Evolutionary conservation across 2,888 invertebrate species (phyloP).

Genomic region (Diarsia brunnea): DNA sequence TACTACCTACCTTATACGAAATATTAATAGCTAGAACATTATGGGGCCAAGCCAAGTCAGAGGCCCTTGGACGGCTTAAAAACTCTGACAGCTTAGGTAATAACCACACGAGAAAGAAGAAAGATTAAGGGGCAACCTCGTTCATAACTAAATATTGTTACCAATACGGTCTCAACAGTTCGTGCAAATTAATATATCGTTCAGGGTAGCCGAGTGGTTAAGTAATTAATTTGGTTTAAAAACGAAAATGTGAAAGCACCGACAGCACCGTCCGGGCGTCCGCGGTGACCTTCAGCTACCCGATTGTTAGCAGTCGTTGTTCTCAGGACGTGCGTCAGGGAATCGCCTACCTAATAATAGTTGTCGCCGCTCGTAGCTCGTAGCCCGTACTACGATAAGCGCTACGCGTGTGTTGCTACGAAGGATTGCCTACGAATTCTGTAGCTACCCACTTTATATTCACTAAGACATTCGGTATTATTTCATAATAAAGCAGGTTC

Average conservation of each 20-base stretch:
- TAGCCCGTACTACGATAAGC: constrained; percentile 42
- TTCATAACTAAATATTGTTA: background rate
- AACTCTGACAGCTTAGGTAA: too few species aligned
- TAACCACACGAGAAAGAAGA: too few species aligned
- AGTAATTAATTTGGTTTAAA: constrained; percentile 7
- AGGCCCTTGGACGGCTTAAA: too few species aligned
- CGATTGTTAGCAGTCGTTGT: constrained; percentile 47
- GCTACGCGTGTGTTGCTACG: constrained; percentile 30
- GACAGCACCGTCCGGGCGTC: background rate
- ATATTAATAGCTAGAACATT: background rate
- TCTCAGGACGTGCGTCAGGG: constrained; percentile 61
- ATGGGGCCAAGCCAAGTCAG: background rate
- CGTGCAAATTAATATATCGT: background rate
- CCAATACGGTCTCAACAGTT: constrained; percentile 4
- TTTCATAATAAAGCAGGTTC: background rate
- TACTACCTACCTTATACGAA: background rate
- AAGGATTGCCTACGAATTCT: constrained; percentile 10
- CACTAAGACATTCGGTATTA: background rate
- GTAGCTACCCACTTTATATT: background rate
- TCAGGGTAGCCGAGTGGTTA: background rate
- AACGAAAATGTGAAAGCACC: background rate
- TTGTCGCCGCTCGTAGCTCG: constrained; percentile 25
- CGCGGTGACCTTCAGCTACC: constrained; percentile 43
- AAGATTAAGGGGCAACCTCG: background rate
- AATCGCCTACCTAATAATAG: constrained; percentile 46